Evolutionary conservation across 2,113 vertebrate genomes (phyloP), one percentile per base, ranked within the genome.

Genomic region (Dasyornis broadbenti): DNA sequence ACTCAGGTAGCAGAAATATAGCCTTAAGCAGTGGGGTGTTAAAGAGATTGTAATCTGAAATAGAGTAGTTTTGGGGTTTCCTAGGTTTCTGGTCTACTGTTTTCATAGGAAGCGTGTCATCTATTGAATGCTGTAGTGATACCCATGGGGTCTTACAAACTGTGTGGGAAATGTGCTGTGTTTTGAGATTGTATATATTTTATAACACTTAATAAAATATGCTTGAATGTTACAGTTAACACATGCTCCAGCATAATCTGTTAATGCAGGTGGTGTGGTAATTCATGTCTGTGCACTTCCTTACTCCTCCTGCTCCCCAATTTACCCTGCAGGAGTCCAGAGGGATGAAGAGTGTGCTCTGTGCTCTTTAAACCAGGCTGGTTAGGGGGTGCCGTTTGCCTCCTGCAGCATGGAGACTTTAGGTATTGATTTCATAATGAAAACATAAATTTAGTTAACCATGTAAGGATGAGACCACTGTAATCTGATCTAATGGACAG

Each of bases 181-280:
- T 90, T 90, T 89, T 75, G 47, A 86, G 69, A 89, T 49, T 96
- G 76, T 96, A 49, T 90, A 49, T 92, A 60, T 96, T 94, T 90
- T 89, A 11, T 88, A 83, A 88, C 60, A 89, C 26, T 82, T 59
- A 97, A 97, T 96, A 97, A 97, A 97, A 89, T 35, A 42, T 35
- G 77, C 64, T 64, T 94, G 75, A 56, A 82, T 6, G 6, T 52
- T 84, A 50, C 59, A 71, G 65, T 69, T 86, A 54, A 85, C 15
- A 10, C 21, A 30, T 21, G 70, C 59, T 73, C 79, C 86, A 95
- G 72, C 44, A 88, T 54, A 13, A 70, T 96, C 56, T 85, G 61
- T 81, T 96, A 54, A 83, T 56, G 42, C 42, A 66, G 66, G 11
- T n/a, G 39, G 24, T 76, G 44, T 42, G 61, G 28, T 86, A 70